phyloP scores from a whole-genome alignment of 2,797 vertebrate species.

The Lerista edwardsae region DNA sequence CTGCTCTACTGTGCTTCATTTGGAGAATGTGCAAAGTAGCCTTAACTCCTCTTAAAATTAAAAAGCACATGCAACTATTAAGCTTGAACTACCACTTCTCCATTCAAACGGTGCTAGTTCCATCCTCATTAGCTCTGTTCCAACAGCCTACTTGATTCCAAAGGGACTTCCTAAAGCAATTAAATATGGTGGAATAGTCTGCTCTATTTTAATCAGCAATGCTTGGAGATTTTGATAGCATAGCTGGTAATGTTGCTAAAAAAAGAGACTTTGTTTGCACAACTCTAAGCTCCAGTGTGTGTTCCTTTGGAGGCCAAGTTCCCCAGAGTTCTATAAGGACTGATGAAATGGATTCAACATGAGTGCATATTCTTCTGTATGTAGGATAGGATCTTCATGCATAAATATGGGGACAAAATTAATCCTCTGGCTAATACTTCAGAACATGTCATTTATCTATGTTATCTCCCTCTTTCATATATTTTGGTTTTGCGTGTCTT shows the following conservation, averaged over 20 bases:
- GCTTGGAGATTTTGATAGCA: neutral
- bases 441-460: neutral
- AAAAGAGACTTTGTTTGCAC: neutral
- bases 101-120: neutral
- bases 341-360: neutral
- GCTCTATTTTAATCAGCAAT: neutral
- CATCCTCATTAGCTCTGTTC: neutral
- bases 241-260: neutral
- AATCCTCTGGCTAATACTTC: neutral
- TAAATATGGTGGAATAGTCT: neutral
- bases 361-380: neutral
- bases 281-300: neutral
- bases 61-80: neutral
- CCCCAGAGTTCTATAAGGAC: neutral
- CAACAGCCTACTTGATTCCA: neutral
- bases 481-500: too few relatives aligned
- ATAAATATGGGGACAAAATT: neutral
- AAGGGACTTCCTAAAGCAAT: neutral
- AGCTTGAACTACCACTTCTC: neutral
- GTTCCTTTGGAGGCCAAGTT: neutral
- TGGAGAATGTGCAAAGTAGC: too few relatives aligned
- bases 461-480: neutral
- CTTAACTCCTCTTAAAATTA: neutral
- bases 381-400: neutral
- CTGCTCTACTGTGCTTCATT: too few relatives aligned